phyloP scores from a whole-genome alignment of 2,888 invertebrate genomes.

The Altica lythri region DNA sequence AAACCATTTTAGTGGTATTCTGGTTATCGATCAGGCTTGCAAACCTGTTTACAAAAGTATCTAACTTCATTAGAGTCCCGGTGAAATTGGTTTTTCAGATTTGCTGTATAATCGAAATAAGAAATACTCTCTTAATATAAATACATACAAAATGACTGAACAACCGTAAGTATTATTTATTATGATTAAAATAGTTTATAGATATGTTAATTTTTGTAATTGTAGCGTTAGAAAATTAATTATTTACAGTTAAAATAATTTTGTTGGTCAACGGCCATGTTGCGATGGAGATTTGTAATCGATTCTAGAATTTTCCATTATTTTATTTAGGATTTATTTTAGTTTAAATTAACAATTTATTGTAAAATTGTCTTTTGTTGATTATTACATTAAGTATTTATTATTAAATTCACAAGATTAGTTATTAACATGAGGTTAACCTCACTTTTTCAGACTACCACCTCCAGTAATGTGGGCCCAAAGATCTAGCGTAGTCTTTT shows the following conservation, averaged over 20 bases:
- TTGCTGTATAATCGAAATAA: conserved; percentile 20
- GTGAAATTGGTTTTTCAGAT: conserved; percentile 27
- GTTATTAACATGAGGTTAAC: conserved; percentile 34
- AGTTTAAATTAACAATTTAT: too few species aligned
- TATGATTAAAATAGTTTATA: neutral
- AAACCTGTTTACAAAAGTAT: conserved; percentile 16
- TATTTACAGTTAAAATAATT: conserved; percentile 6
- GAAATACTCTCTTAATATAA: conserved; percentile 32
- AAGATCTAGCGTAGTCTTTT: conserved; percentile 76
- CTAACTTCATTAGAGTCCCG: conserved; percentile 39
- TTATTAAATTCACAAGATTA: too few species aligned
- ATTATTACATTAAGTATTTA: too few species aligned
- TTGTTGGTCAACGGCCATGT: conserved; percentile 47
- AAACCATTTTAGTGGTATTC: conserved; percentile 27
- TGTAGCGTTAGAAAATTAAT: neutral
- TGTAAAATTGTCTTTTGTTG: too few species aligned
- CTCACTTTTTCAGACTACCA: conserved; percentile 62
- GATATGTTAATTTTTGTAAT: neutral
- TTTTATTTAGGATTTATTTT: too few species aligned
- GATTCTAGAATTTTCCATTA: conserved; percentile 50
- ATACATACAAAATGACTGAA: conserved; percentile 45
- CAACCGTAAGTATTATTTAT: conserved; percentile 44
- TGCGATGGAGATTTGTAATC: conserved; percentile 45
- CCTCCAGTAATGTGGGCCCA: conserved; percentile 96
- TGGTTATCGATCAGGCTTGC: conserved; percentile 30